Evolutionary conservation across 2,113 vertebrate species (phyloP).

Genomic region (Alligator sinensis): DNA sequence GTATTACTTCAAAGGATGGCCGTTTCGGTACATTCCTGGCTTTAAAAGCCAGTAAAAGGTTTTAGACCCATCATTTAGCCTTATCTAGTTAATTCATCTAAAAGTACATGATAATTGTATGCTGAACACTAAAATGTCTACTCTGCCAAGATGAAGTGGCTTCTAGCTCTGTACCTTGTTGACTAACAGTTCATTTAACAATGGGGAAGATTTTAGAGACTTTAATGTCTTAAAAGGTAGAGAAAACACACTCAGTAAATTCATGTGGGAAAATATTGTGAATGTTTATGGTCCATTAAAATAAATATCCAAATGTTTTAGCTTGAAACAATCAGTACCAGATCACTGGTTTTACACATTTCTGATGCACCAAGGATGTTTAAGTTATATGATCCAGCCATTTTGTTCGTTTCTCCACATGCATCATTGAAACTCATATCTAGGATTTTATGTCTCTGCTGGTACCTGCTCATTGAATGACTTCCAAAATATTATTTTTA

Average conservation of each 20-base stretch:
- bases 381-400: background rate
- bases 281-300: background rate
- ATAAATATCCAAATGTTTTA: background rate
- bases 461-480: no score
- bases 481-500: background rate
- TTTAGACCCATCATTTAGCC: background rate
- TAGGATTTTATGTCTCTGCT: background rate
- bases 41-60: background rate
- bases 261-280: background rate
- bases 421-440: background rate
- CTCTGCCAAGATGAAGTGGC: slow-evolving; percentile 4
- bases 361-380: background rate
- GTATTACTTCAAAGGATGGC: background rate
- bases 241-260: background rate
- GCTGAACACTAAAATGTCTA: background rate
- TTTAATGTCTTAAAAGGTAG: background rate
- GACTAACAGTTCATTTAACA: slow-evolving; percentile 8
- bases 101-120: background rate
- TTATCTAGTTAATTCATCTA: slow-evolving; percentile 1
- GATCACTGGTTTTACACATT: background rate
- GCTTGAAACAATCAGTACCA: background rate
- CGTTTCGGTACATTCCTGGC: background rate
- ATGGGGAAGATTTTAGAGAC: background rate
- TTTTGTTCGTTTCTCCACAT: background rate
- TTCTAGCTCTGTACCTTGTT: background rate